Conservation (phyloP, 2,888 invertebrate genomes). For the Noctua comes region DNA sequence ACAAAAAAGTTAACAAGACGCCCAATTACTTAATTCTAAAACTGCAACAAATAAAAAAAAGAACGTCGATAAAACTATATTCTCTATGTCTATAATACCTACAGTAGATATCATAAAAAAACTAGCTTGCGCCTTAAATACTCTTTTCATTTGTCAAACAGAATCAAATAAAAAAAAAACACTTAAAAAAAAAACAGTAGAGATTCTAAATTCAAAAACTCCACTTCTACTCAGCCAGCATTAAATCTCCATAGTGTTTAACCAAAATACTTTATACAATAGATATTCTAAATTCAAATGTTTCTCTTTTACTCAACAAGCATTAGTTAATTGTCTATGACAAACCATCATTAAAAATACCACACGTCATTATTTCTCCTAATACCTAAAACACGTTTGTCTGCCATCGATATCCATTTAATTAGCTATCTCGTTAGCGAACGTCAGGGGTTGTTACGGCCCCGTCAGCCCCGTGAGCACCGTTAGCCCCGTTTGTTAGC, state of each 20-base stretch:
- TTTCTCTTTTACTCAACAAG: not conserved
- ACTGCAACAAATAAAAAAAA: not conserved
- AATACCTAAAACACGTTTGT: constrained; percentile 14
- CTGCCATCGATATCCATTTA: constrained; percentile 53
- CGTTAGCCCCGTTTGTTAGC: constrained; percentile 46
- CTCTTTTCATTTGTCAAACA: not conserved
- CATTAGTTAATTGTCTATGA: constrained; percentile 25
- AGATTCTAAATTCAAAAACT: not conserved
- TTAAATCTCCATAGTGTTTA: not conserved
- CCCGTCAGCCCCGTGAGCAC: constrained; percentile 36
- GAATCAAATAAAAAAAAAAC: not conserved
- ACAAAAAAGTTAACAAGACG: not conserved
- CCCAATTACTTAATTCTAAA: not conserved
- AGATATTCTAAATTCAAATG: not conserved
- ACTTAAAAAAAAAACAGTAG: not conserved
- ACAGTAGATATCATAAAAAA: not conserved
- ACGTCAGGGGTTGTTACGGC: constrained; percentile 47
- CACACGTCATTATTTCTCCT: constrained; percentile 29
- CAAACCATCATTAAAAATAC: constrained; percentile 8
- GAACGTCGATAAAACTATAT: not conserved
- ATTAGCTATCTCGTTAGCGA: constrained; percentile 67
- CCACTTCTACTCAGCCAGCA: not conserved
- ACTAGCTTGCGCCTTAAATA: not conserved
- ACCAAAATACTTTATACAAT: not conserved
- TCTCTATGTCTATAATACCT: not conserved